Evolutionary conservation across 2,113 vertebrate genomes (phyloP).

Genomic region (Myxocyprinus asiaticus): DNA sequence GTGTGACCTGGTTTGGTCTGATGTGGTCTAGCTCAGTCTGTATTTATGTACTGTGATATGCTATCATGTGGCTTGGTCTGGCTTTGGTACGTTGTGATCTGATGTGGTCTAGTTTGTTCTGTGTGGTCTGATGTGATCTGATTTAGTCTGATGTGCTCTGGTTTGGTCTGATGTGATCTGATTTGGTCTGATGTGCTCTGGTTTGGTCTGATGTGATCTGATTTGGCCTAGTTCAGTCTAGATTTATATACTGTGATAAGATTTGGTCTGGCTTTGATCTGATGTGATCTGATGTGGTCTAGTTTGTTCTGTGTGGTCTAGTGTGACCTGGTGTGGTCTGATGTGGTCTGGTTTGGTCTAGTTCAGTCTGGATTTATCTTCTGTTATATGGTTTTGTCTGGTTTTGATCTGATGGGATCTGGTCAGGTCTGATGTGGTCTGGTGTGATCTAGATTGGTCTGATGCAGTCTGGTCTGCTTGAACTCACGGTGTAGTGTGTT

Average conservation of each 20-base stretch:
- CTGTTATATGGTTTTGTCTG: not conserved
- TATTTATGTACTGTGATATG: too few relatives aligned
- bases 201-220: too few relatives aligned
- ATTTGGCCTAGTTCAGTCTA: not conserved
- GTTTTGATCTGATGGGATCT: not conserved
- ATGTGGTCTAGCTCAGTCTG: too few relatives aligned
- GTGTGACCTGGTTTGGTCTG: too few relatives aligned
- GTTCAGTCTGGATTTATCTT: not conserved
- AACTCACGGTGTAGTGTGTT: constrained; percentile 85
- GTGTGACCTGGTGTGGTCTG: not conserved
- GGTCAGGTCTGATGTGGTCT: not conserved
- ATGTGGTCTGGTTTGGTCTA: not conserved
- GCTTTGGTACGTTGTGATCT: too few relatives aligned
- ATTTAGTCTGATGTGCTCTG: not conserved
- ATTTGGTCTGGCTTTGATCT: not conserved
- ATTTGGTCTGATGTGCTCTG: not conserved
- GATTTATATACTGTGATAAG: not conserved
- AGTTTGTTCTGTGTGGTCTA: not conserved
- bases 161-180: not conserved
- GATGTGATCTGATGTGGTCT: not conserved
- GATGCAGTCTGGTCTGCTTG: not conserved
- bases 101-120: not conserved
- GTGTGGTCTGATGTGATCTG: not conserved
- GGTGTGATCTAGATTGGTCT: not conserved
- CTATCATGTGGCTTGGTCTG: not conserved